Evolutionary conservation across 2,888 invertebrate species (phyloP), one percentile per base, ranked within the genome.

Genomic region (Pyrrhia umbra): DNA sequence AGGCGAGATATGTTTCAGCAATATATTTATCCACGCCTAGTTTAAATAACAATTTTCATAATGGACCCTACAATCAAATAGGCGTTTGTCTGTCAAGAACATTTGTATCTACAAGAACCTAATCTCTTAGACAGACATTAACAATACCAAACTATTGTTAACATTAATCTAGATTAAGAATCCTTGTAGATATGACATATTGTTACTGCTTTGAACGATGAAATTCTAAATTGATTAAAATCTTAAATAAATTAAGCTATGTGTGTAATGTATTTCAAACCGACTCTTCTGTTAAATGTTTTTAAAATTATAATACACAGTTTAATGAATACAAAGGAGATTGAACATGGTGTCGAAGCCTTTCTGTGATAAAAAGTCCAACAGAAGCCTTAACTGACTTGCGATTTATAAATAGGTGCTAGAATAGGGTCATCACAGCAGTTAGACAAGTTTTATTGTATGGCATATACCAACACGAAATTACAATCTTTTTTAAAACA

Each of bases 161-260:
- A 10, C 37, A 52, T 73, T 58, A 73, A 49, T 73, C 67, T 73
- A 74, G 54, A 68, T 47, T 54, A 73, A 43, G 51, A 16, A 58
- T 58, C 47, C 16, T 16, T 43, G 16, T 25, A 27, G 27, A 27
- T 27, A 55, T 18, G 15, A 55, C 39, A 49, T 39, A 23, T 55
- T 63, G 43, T 21, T 56, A 51, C 15, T 37, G n/a, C 46, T 46
- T 46, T 15, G 25, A 47, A 49, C n/a, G 6, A 18, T 9, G 13
- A 15, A 25, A 66, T 49, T 43, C 16, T 30, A 30, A 42, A 57
- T 57, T 23, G 47, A 72, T 72, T 30, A 21, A 34, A 46, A 23
- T 30, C 16, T 39, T 63, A 16, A 70, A 54, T 23, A 50, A 45
- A 30, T 6, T 40, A n/a, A 16, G 40, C 9, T 43, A 20, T 43